phyloP scores from a whole-genome alignment of 2,797 vertebrate genomes.

The Squalus acanthias region DNA sequence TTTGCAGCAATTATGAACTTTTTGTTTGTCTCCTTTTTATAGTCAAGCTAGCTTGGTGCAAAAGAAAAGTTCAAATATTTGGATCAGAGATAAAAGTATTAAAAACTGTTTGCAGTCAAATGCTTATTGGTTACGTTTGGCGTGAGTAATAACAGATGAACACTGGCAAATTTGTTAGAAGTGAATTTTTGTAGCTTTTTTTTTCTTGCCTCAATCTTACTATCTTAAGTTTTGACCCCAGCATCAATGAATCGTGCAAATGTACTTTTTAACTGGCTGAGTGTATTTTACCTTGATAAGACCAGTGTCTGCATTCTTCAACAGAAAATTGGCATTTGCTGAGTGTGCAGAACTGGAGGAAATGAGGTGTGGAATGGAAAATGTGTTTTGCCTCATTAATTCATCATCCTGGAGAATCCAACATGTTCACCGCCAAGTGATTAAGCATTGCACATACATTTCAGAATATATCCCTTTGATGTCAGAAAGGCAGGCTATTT shows the following conservation, averaged over 20 bases:
- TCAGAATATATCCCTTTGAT: background rate
- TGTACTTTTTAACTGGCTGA: background rate
- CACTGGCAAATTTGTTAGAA: background rate
- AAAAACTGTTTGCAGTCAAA: background rate
- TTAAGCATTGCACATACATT: background rate
- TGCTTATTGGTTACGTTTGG: background rate
- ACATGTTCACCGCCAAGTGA: background rate
- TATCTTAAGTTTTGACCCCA: background rate
- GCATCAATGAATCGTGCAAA: background rate
- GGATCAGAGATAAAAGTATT: background rate
- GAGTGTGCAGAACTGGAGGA: background rate
- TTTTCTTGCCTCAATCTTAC: background rate
- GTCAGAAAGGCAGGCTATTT: background rate
- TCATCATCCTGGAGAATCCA: background rate
- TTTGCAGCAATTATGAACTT: background rate
- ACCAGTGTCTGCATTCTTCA: background rate
- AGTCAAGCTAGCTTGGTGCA: background rate
- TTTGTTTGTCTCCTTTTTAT: background rate
- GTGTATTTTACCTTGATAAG: background rate
- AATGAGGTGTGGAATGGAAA: background rate
- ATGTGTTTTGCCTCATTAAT: constrained; percentile 4
- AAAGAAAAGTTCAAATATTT: constrained; percentile 3
- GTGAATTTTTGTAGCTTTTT: background rate
- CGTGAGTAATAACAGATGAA: background rate
- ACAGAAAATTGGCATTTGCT: background rate